Evolutionary conservation across 2,888 invertebrate genomes (phyloP), one percentile per base, ranked within the genome.

Genomic region (Rhagophthalmus giganteus): DNA sequence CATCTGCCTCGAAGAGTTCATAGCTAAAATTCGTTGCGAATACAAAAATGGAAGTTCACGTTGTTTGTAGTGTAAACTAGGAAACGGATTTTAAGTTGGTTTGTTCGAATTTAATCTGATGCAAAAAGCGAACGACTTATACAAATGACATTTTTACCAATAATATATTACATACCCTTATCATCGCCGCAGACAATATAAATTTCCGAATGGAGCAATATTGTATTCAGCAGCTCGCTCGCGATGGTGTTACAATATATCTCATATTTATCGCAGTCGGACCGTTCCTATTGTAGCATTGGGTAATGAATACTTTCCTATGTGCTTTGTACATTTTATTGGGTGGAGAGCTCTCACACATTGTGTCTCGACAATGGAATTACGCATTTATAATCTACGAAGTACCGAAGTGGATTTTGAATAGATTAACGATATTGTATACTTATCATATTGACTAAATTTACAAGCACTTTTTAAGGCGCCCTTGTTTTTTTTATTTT

Each of bases 131-230:
- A 57, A 59, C 52, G 63, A 65, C 65, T 67, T 67, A 65, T 66
- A 70, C 70, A 69, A 70, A 72, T 70, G 67, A 65, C 67, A 69
- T 66, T 70, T 71, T 71, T 70, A 66, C 65, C 61, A 49, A 63
- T 69, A 70, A 72, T 72, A 71, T 71, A 71, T 72, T 66, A 67
- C 63, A 60, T 59, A 70, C 70, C 71, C 70, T 72, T 72, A 72
- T 72, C 72, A 70, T 66, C 66, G 69, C 66, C 64, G 63, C 71
- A 67, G 71, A 71, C 70, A 71, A 71, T 70, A 71, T 71, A 71
- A 71, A 71, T 71, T 72, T 70, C 65, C 64, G 67, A 72, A 71
- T 70, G 68, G 67, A 65, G 67, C 70, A 69, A 70, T 70, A 70
- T 68, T 69, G 67, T 69, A 68, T 70, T 68, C 69, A 65, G 62